phyloP scores from a whole-genome alignment of 64 coral and sea anemone species.

The Porites lutea region DNA sequence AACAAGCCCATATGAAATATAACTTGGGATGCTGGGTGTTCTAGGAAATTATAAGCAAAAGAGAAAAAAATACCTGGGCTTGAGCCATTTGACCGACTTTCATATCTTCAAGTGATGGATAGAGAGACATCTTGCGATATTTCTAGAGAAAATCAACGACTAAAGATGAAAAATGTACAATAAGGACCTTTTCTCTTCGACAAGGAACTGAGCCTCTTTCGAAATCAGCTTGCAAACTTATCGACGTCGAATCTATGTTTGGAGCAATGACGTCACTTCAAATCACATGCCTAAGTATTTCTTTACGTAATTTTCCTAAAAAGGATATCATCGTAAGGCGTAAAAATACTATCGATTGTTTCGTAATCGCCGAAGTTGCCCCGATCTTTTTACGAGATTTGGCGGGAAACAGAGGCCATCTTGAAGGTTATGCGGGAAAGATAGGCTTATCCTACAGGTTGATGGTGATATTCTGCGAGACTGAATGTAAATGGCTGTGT shows the following conservation, averaged over 20 bases:
- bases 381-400: background rate
- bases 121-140: constrained; percentile 89
- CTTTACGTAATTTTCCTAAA: background rate
- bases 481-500: background rate
- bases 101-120: constrained; percentile 97
- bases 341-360: background rate
- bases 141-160: constrained; percentile 17
- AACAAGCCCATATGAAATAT: no score
- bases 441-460: no score
- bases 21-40: no score
- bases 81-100: constrained; percentile 95
- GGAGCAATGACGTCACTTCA: constrained; percentile 20
- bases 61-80: constrained; percentile 69
- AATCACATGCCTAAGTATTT: constrained; percentile 42
- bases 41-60: no score
- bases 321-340: background rate
- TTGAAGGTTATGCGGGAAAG: background rate
- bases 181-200: background rate
- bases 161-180: background rate
- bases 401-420: constrained; percentile 32
- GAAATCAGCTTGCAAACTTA: background rate
- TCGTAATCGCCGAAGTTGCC: constrained; percentile 30
- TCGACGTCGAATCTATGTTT: constrained; percentile 42
- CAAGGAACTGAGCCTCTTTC: constrained; percentile 4
- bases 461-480: no score